Conservation (phyloP, 1,140 invertebrate genomes). For the Aphelenchoides avenae region DNA sequence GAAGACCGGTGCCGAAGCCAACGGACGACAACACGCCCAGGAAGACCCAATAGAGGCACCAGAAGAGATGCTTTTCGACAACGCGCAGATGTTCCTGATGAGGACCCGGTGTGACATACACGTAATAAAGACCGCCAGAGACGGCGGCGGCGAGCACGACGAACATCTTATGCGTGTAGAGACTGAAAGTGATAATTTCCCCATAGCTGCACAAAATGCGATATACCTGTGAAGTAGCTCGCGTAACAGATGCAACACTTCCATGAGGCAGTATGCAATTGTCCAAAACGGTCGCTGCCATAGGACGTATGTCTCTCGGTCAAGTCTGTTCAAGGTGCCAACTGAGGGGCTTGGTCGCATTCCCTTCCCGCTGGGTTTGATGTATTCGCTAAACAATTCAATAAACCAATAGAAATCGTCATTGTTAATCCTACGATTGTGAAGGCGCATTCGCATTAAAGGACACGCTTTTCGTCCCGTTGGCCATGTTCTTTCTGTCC, state of each 20-base stretch:
- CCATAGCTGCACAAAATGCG: background rate
- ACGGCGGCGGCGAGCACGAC: constrained; percentile 20
- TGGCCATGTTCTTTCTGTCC: no score
- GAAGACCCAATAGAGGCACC: constrained; percentile 88
- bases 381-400: no score
- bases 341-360: constrained; percentile 14
- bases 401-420: no score
- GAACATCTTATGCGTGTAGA: background rate
- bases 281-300: constrained; percentile 30
- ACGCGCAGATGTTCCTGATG: constrained; percentile 44
- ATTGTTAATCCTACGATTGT: no score
- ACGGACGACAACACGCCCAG: constrained; percentile 92
- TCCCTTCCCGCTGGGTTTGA: no score
- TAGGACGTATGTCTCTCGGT: constrained; percentile 26
- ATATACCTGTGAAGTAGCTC: constrained; percentile 12
- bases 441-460: no score
- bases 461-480: no score
- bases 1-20: constrained; percentile 91
- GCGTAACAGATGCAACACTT: constrained; percentile 9
- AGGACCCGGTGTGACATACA: constrained; percentile 45
- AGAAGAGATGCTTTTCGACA: constrained; percentile 64
- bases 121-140: constrained; percentile 13
- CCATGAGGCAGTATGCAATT: constrained; percentile 17
- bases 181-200: background rate
- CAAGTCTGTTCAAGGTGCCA: constrained; percentile 15